These are phyloP conservation scores for Champsocephalus gunnari DNA, from an alignment of 2,797 vertebrate genomes.

Conservation along the genomic window DNA sequence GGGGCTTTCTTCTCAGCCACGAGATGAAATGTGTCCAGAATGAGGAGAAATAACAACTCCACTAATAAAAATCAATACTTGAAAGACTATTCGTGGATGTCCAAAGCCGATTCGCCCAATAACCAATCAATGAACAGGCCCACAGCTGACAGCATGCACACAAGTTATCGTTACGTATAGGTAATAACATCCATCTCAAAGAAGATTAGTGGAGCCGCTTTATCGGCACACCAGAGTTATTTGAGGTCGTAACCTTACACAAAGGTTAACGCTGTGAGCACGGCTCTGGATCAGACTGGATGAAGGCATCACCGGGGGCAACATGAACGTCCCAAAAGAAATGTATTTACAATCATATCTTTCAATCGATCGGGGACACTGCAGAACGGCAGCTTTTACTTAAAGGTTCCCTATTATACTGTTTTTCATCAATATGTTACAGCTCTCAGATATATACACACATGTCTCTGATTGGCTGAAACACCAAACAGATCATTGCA, in stretches of 20 bases:
- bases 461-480: no score
- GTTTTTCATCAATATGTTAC: no score
- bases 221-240: conserved; percentile 39
- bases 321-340: background rate
- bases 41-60: conserved; percentile 44
- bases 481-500: no score
- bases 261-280: conserved; percentile 39
- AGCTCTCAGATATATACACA: no score
- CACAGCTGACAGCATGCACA: conserved; percentile 18
- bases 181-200: conserved; percentile 57
- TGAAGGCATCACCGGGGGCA: conserved; percentile 18
- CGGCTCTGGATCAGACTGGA: conserved; percentile 38
- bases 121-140: conserved; percentile 55
- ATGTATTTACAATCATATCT: background rate
- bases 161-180: conserved; percentile 54
- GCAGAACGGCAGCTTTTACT: background rate
- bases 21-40: conserved; percentile 34
- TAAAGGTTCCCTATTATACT: background rate
- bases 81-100: conserved; percentile 41
- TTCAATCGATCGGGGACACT: background rate
- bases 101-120: conserved; percentile 59
- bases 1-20: conserved; percentile 40
- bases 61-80: conserved; percentile 57
- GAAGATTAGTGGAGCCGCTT: conserved; percentile 49
- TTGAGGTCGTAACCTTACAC: conserved; percentile 46